Evolutionary conservation across 2,797 vertebrate genomes (phyloP).

Genomic region (Rhinoraja longicauda): DNA sequence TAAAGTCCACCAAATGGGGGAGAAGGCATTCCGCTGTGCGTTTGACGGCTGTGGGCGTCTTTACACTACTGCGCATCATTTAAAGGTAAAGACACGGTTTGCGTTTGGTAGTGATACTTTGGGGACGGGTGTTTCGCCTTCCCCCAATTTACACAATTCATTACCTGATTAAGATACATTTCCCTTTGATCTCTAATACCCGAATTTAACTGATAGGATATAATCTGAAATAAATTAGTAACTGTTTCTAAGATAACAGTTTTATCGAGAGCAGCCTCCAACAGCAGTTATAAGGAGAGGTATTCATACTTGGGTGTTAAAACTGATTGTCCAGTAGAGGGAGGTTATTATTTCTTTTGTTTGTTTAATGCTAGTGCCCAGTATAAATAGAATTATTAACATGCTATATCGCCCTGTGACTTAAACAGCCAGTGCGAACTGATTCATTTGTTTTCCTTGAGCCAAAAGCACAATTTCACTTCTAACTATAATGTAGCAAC

Average conservation of each 20-base stretch:
- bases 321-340: not conserved
- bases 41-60: conserved; percentile 65
- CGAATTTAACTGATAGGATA: not conserved
- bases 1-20: conserved; percentile 54
- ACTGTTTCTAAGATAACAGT: not conserved
- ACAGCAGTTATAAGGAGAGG: not conserved
- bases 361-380: not conserved
- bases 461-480: not conserved
- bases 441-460: not conserved
- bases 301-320: not conserved
- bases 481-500: not conserved
- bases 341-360: not conserved
- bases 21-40: conserved; percentile 62
- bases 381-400: not conserved
- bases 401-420: too few species aligned
- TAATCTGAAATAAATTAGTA: not conserved
- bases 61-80: conserved; percentile 68
- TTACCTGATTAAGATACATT: too few species aligned
- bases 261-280: not conserved
- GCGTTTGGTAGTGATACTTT: not conserved
- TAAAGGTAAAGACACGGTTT: conserved; percentile 57
- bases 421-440: not conserved
- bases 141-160: not conserved
- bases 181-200: not conserved
- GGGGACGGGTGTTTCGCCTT: not conserved